phyloP scores from a whole-genome alignment of 2,888 invertebrate genomes.

The Scaptomyza polygonia region DNA sequence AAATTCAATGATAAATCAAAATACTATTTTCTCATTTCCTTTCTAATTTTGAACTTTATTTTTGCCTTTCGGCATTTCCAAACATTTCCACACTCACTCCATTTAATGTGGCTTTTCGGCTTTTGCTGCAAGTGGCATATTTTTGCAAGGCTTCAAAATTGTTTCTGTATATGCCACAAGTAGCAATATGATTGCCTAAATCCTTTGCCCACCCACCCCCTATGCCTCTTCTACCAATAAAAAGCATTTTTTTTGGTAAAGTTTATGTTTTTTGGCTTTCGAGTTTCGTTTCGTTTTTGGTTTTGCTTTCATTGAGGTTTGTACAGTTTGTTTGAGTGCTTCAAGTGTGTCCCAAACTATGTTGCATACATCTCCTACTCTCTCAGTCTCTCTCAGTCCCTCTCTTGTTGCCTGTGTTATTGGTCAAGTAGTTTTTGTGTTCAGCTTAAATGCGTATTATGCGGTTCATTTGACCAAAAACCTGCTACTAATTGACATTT shows the following conservation, averaged over 20 bases:
- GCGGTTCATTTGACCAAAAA: constrained; percentile 33
- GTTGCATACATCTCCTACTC: constrained; percentile 10
- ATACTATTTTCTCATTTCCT: constrained; percentile 74
- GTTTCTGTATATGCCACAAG: too few relatives aligned
- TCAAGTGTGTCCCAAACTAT: constrained; percentile 23
- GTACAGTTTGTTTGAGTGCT: neutral
- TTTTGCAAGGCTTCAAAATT: neutral
- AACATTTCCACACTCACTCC: too few relatives aligned
- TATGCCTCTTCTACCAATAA: too few relatives aligned
- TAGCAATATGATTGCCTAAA: constrained; percentile 5
- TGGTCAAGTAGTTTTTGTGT: constrained; percentile 4
- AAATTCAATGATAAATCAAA: constrained; percentile 76
- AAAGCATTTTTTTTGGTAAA: too few relatives aligned
- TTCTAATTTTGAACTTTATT: constrained; percentile 71
- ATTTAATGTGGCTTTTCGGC: too few relatives aligned
- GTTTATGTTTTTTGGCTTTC: too few relatives aligned
- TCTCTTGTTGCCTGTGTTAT: neutral
- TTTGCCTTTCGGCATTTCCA: constrained; percentile 39
- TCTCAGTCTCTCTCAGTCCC: neutral
- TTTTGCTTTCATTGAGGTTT: neutral
- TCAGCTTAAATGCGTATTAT: constrained; percentile 33
- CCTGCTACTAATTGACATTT: constrained; percentile 49
- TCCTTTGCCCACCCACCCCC: too few relatives aligned
- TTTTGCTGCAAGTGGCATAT: constrained; percentile 11
- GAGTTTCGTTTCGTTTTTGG: neutral